Conservation (phyloP, 2,797 vertebrate species). For the Allobates femoralis region DNA sequence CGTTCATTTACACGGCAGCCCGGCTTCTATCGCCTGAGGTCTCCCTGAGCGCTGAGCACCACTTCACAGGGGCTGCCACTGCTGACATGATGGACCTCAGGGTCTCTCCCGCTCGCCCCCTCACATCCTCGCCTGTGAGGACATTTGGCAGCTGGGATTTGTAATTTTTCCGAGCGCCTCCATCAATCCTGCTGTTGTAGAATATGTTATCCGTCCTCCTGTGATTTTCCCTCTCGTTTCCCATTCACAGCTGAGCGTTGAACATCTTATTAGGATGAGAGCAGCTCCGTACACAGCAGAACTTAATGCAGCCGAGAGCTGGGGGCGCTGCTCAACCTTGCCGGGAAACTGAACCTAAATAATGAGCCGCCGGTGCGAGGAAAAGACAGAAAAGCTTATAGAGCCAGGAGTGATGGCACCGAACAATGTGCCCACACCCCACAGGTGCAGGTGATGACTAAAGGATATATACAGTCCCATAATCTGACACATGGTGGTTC, state of each 20-base stretch:
- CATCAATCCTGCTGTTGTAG: slow-evolving; percentile 8
- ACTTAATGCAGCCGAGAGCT: not conserved
- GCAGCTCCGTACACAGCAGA: not conserved
- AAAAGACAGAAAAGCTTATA: no score
- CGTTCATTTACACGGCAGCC: slow-evolving; percentile 74
- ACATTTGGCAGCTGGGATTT: slow-evolving; percentile 59
- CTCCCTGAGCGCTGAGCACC: slow-evolving; percentile 74
- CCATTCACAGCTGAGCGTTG: slow-evolving; percentile 26
- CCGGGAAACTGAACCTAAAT: not conserved
- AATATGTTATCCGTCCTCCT: slow-evolving; percentile 43
- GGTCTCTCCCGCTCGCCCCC: slow-evolving; percentile 35
- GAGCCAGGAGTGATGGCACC: no score
- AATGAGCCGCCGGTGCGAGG: not conserved
- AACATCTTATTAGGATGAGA: slow-evolving; percentile 55
- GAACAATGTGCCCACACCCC: no score
- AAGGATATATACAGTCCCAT: no score
- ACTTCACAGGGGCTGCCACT: slow-evolving; percentile 70
- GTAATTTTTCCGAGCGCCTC: slow-evolving; percentile 31
- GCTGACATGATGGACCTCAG: slow-evolving; percentile 51
- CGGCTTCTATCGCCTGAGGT: slow-evolving; percentile 74
- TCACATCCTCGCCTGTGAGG: slow-evolving; percentile 33
- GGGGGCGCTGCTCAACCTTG: not conserved
- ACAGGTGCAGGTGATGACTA: no score
- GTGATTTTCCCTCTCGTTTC: slow-evolving; percentile 36
- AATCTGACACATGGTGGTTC: no score